These are phyloP conservation scores for Heliothis peltigera DNA, from an alignment of 2,888 invertebrate genomes.

Conservation along the genomic window DNA sequence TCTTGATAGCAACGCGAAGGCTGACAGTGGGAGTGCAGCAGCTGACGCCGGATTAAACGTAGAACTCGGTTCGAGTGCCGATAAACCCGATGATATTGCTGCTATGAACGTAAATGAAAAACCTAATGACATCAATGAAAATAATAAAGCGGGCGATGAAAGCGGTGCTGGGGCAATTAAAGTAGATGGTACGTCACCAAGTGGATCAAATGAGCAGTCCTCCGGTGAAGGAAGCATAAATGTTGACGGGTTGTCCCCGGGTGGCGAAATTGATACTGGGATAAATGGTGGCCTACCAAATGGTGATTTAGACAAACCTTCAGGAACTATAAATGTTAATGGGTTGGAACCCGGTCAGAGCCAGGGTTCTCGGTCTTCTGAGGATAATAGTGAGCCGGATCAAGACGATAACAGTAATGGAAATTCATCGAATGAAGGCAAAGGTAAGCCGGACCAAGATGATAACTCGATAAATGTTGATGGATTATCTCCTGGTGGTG, in stretches of 20 bases:
- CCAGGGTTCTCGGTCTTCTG: background rate
- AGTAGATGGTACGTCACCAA: background rate
- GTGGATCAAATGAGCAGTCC: background rate
- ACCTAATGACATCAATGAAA: constrained; percentile 2
- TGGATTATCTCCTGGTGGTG: constrained; percentile 30
- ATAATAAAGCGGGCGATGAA: background rate
- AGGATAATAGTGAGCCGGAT: background rate
- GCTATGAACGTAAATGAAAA: background rate
- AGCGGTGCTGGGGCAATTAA: background rate
- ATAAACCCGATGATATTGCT: constrained; percentile 24
- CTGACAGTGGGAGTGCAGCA: background rate
- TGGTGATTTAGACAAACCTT: background rate
- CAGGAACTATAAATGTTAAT: constrained; percentile 3
- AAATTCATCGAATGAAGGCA: background rate
- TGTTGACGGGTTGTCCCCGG: background rate
- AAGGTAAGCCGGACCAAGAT: background rate
- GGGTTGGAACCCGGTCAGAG: constrained; percentile 15
- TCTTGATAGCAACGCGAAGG: background rate
- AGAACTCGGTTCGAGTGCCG: background rate
- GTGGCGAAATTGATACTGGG: background rate
- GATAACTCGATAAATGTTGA: constrained; percentile 5
- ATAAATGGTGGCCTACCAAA: background rate
- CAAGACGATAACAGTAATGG: constrained; percentile 8
- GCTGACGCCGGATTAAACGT: background rate
- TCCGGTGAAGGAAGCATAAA: background rate